Evolutionary conservation across 2,797 vertebrate genomes (phyloP).

Genomic region (Sebastes taczanowskii): DNA sequence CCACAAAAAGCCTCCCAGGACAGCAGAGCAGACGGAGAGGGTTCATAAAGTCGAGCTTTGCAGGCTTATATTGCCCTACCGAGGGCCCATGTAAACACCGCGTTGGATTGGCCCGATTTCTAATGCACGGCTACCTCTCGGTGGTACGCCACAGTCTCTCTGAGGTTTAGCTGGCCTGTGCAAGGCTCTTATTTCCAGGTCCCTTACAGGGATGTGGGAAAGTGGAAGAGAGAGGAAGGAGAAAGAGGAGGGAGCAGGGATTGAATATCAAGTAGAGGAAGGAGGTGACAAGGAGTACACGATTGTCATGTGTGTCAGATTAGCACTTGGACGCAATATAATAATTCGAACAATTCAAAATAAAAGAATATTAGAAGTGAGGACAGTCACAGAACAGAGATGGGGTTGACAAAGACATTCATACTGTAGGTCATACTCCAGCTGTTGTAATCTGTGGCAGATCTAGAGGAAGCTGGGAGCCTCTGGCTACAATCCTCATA

Average conservation of each 20-base stretch:
- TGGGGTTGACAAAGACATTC: not conserved
- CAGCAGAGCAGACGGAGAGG: constrained; percentile 39
- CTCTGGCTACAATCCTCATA: constrained; percentile 68
- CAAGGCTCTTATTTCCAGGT: constrained; percentile 15
- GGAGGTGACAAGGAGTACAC: not conserved
- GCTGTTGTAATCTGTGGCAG: constrained; percentile 64
- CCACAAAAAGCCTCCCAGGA: constrained; percentile 56
- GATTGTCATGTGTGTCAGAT: not conserved
- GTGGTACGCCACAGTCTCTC: constrained; percentile 33
- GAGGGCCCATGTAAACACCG: constrained; percentile 69
- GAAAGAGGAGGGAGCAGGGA: not conserved
- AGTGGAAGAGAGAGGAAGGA: constrained; percentile 12
- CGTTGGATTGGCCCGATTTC: constrained; percentile 38
- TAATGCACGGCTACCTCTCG: constrained; percentile 44
- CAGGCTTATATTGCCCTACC: constrained; percentile 53
- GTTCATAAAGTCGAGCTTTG: constrained; percentile 63
- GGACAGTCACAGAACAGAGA: not conserved
- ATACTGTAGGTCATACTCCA: constrained; percentile 39
- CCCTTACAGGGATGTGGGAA: constrained; percentile 28
- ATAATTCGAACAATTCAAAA: not conserved
- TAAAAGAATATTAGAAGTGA: not conserved
- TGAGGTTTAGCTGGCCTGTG: constrained; percentile 35
- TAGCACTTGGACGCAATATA: not conserved
- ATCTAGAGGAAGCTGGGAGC: constrained; percentile 65
- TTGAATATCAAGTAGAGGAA: constrained; percentile 4